phyloP scores from a whole-genome alignment of 2,797 vertebrate species.

The Platyrinchus mystaceus region DNA sequence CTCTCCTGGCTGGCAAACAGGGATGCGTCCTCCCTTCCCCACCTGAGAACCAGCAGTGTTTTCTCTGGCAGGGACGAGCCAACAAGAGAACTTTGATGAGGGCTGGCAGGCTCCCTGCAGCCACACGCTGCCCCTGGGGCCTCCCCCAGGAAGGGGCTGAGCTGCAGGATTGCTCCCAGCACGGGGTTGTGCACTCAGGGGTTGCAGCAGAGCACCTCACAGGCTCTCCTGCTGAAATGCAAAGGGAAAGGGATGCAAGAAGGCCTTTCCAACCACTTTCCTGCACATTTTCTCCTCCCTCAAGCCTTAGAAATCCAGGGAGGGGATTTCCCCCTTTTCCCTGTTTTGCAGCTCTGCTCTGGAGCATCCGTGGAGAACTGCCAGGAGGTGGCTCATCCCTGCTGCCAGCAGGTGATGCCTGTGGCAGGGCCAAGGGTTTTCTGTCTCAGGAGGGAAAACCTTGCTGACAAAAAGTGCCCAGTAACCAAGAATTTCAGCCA shows the following conservation, averaged over 20 bases:
- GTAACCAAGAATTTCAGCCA: neutral
- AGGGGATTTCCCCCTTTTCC: neutral
- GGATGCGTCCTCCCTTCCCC: neutral
- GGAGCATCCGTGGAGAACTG: neutral
- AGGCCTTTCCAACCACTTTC: neutral
- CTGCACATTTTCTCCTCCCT: neutral
- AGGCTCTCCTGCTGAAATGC: neutral
- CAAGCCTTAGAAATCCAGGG: neutral
- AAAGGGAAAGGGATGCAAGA: neutral
- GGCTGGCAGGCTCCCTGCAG: neutral
- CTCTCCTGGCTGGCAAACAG: neutral
- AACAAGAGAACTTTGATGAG: neutral
- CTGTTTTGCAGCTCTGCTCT: neutral
- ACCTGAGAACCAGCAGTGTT: neutral
- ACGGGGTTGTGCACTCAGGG: fast-evolving
- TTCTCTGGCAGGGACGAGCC: neutral
- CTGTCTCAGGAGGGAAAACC: neutral
- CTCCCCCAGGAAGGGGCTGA: neutral
- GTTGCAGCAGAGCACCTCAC: neutral
- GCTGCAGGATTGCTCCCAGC: neutral
- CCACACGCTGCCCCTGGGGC: neutral
- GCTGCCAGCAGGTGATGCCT: neutral
- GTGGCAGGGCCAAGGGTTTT: neutral
- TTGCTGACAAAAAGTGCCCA: neutral
- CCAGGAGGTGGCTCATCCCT: neutral